Evolutionary conservation across 2,113 vertebrate genomes (phyloP), one percentile per base, ranked within the genome.

Genomic region (Sapayoa aenigma): DNA sequence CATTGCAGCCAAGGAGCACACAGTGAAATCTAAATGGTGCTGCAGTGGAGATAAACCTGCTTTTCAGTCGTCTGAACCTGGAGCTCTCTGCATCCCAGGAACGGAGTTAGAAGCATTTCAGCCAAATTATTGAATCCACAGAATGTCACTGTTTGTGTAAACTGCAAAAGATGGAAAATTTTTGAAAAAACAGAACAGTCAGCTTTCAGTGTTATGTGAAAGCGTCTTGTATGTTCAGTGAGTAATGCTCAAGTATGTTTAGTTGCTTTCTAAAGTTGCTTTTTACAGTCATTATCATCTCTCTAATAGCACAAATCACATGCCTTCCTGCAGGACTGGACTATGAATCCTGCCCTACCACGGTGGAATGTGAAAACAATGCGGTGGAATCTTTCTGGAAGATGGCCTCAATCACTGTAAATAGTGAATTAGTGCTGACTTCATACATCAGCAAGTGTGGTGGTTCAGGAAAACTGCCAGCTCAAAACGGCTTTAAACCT

Each of bases 321-420:
- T 89, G 23, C 25, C 4, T 94, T 82, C n/a, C 75, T 24, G 41
- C 73, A 98, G 98, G 19, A 86, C 94, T 97, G 7, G 96, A 98
- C 93, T 98, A 98, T 56, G 92, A 97, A 74, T 98, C 98, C 58
- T 98, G 98, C 81, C 98, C 98, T 22, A 96, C 93, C 11, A 63
- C 37, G 0, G 60, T 67, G 71, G 98, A 98, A 30, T 98, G 98
- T 87, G 97, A 98, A 87, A 92, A 97, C 86, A 98, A 98, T 2
- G 81, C 98, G 0, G 96, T 98, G 89, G 97, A 98, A 6, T 97
- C 98, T 58, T 98, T 97, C 81, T 98, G 98, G 98, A 98, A 87
- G 84, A 97, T 97, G 30, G 95, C 97, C 12, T 98, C 98, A n/a
- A 18, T 55, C 46, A 93, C 78, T 73, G 97, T 98, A 97, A 97